Percentiles rank a stretch among this genome's conserved stretches.
These are phyloP conservation scores for Pluvianellus socialis DNA, from an alignment of 2,113 vertebrate species.

Conservation along the genomic window DNA sequence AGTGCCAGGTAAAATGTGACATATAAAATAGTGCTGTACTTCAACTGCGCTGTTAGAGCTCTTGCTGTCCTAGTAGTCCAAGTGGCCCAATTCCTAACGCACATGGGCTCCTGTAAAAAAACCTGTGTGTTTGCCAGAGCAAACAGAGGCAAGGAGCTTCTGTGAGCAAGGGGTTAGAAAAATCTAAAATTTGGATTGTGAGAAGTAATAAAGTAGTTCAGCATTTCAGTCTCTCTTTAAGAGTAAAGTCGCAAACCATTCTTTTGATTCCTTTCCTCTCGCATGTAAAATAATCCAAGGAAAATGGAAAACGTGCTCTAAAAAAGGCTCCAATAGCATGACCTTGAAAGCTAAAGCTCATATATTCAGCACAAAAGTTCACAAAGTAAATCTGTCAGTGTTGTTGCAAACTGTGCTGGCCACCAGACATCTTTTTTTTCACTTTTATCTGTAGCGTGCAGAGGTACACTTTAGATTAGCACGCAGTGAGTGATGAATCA, in stretches of 20 bases:
- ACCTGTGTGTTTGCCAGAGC: not conserved
- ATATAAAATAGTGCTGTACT: not conserved
- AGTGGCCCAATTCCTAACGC: not conserved
- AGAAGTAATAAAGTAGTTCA: not conserved
- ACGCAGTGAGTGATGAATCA: not conserved
- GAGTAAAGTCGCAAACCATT: not conserved
- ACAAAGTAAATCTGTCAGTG: not conserved
- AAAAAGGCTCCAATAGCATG: not conserved
- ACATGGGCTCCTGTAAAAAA: not conserved
- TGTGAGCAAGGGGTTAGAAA: not conserved
- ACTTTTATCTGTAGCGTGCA: not conserved
- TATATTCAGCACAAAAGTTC: not conserved
- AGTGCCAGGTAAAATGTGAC: not conserved
- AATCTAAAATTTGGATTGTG: not conserved
- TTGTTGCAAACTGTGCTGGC: not conserved
- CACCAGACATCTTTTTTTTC: not conserved
- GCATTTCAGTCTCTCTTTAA: not conserved
- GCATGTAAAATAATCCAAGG: not conserved
- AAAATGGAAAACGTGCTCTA: not conserved
- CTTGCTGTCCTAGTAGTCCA: not conserved
- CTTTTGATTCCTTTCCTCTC: not conserved
- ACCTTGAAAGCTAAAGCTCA: not conserved
- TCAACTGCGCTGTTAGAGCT: fast-evolving
- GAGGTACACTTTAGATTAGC: not conserved
- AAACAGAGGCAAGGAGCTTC: not conserved